Base-by-base conservation (phyloP, 2,797 vertebrate genomes). In the Nannoperca australis region DNA sequence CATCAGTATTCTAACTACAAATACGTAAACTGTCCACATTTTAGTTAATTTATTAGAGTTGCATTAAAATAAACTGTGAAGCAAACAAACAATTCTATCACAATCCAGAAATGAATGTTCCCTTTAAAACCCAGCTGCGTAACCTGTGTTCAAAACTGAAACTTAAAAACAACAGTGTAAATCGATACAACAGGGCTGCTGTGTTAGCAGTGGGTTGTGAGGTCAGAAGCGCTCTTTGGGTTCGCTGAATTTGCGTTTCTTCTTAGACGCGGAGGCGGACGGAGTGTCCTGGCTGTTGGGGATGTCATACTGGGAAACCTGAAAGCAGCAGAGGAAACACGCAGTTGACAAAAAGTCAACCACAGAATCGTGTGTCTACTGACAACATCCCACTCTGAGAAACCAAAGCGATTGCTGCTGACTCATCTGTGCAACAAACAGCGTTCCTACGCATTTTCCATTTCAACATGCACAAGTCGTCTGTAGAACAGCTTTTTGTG, bases 171-270 rank as follows among this genome's bases (percentile, higher is more conserved):
- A 73, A 10, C 38, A 14, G 1, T 22, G 56, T 22, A 20, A 50
- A 60, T 27, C 13, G 22, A 34, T 1, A 18, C 20, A 15, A 62
- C 44, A 0, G 13, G 5, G 45, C 49, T 61, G 44, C 47, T 24
- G 27, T 18, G 56, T 15, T 30, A 14, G 61, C 70, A 14, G 36
- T 0, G 30, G 4, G 5, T 6, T 49, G 36, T 12, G 63, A 53
- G 40, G 51, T 95, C 93, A 97, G 64, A 91, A 91, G 55, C 2
- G 82, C 2, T 97, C 94, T 87, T 96, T 96, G 17, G 97, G 97
- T 65, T 98, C 96, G 58, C 97, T 99, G 83, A 97, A 95, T 85
- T 96, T 98, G 78, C 96, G 95, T 85, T 90, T 96, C 73, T 93
- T 96, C 61, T 94, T 95, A 0, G 91, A 83, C 3, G 68, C 49